phyloP scores from a whole-genome alignment of 2,888 invertebrate species.

The Oscheius sp. region DNA sequence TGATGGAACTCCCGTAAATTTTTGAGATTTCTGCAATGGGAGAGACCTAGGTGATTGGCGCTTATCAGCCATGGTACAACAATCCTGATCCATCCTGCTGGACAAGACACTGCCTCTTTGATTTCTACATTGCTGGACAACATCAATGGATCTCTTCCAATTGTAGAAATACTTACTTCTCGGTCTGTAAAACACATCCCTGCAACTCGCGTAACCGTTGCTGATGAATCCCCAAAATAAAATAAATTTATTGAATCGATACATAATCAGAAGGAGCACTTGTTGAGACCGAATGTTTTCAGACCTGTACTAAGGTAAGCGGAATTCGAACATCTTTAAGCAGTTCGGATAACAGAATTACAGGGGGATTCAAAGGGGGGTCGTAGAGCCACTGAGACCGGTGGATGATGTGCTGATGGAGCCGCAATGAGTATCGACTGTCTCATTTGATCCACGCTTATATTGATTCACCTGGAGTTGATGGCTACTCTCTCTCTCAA shows the following conservation, averaged over 20 bases:
- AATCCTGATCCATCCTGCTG: too few species aligned
- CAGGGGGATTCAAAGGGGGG: background rate
- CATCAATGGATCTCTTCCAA: too few species aligned
- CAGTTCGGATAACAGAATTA: background rate
- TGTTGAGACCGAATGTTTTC: conserved; percentile 1
- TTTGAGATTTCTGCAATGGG: too few species aligned
- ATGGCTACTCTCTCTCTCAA: background rate
- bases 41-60: too few species aligned
- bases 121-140: too few species aligned
- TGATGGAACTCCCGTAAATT: too few species aligned
- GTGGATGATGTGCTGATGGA: conserved; percentile 27
- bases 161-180: too few species aligned
- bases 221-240: too few species aligned
- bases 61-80: too few species aligned
- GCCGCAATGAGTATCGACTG: conserved; percentile 22
- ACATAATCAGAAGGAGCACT: conserved; percentile 9
- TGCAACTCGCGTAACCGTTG: too few species aligned
- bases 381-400: conserved; percentile 14
- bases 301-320: background rate
- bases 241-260: background rate
- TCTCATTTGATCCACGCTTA: conserved; percentile 25
- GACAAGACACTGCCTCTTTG: too few species aligned
- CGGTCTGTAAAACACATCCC: too few species aligned
- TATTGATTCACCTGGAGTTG: background rate
- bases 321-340: background rate